These are phyloP conservation scores for Hyla sarda DNA, from an alignment of 2,113 vertebrate genomes.

Conservation along the genomic window DNA sequence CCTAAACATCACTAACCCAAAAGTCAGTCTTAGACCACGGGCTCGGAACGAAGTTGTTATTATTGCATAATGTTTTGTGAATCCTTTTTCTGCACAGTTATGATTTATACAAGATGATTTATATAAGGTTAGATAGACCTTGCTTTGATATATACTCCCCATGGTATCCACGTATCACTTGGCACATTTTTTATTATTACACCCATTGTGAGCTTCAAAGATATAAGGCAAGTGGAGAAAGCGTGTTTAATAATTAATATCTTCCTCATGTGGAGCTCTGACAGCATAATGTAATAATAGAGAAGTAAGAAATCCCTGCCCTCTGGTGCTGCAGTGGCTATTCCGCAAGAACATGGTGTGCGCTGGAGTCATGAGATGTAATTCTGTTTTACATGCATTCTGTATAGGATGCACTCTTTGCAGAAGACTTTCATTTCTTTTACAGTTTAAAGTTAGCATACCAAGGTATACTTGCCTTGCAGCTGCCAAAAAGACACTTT, in stretches of 20 bases:
- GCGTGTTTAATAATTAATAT: conserved; percentile 48
- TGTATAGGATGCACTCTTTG: neutral
- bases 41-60: conserved; percentile 13
- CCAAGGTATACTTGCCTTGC: no score
- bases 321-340: neutral
- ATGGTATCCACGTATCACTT: conserved; percentile 46
- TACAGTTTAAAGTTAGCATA: no score
- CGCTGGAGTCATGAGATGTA: neutral
- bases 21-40: neutral
- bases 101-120: conserved; percentile 44
- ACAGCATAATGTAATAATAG: conserved; percentile 37
- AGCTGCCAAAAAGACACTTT: no score
- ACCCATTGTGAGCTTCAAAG: conserved; percentile 50
- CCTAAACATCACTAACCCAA: neutral
- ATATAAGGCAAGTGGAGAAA: conserved; percentile 37
- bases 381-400: neutral
- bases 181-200: conserved; percentile 44
- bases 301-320: conserved; percentile 5
- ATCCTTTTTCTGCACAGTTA: neutral
- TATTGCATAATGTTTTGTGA: neutral
- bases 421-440: no score
- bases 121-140: conserved; percentile 49
- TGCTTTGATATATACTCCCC: conserved; percentile 46
- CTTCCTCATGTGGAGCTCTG: conserved; percentile 13
- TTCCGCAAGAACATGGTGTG: neutral